Base-by-base conservation (phyloP, 2,888 invertebrate species). In the Thymelicus acteon region DNA sequence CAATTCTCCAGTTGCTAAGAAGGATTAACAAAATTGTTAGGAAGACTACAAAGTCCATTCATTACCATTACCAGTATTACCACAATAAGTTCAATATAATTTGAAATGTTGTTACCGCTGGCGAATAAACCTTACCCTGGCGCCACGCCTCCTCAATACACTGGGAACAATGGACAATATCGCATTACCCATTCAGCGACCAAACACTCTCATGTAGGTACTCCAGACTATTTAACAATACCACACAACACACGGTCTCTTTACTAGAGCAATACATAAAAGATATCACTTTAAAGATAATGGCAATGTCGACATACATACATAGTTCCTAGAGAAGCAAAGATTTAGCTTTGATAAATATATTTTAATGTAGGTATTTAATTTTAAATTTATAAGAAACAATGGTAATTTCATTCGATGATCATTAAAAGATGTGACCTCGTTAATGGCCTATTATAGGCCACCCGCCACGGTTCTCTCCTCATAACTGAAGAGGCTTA, bases 111-210 rank as follows among this genome's bases (percentile, higher is more conserved):
- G 37, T 10, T 63, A 49, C 49, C 12, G 39, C 52, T 39, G 52
- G 63, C 52, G 63, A 49, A 52, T 39, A 37, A 40, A 15, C 19
- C 39, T 49, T 52, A 52, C 12, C 39, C 40, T 15, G 54, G 58
- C 61, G 58, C 60, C 64, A 54, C 67, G 47, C 61, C 60, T 60
- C 40, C 71, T 63, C 63, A 52, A 61, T 64, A 64, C 12, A 64
- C 39, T 64, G 64, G 19, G 65, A 73, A 75, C 75, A 74, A 75
- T 76, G 75, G 72, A 52, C 60, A 57, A 72, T 73, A 74, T 72
- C 67, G 71, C 70, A 72, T 72, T 72, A 63, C 72, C 68, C 71
- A 69, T 74, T 39, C 39, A 52, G 15, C 63, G 58, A n/a, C 37
- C n/a, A 49, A 63, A 49, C 39, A 31, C 31, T 15, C 39, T n/a